Percentiles rank a stretch among this genome's conserved stretches.
phyloP scores from a whole-genome alignment of 2,113 vertebrate genomes.

The Rhombomys opimus region DNA sequence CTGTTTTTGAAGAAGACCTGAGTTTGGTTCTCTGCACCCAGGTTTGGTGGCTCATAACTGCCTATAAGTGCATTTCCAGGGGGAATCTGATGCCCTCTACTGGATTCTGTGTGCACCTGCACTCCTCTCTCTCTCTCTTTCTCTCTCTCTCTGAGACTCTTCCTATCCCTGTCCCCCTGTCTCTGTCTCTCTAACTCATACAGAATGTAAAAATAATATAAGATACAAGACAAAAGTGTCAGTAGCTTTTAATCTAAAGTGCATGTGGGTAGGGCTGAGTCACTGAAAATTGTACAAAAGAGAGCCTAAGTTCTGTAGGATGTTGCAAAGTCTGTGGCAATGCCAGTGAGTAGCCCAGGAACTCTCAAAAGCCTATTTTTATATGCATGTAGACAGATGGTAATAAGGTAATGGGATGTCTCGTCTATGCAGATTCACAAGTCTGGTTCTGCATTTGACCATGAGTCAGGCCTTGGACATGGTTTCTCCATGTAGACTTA shows the following conservation, averaged over 20 bases:
- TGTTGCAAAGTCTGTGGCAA: neutral
- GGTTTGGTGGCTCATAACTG: neutral
- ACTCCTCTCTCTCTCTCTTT: neutral
- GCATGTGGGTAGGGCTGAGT: conserved; percentile 26
- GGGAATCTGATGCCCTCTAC: neutral
- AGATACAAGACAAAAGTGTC: neutral
- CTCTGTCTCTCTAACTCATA: neutral
- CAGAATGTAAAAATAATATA: neutral
- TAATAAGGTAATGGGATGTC: conserved; percentile 46
- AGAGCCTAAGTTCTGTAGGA: neutral
- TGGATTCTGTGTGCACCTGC: neutral
- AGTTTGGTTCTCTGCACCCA: neutral
- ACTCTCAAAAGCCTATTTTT: conserved; percentile 23
- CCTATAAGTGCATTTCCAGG: too few relatives aligned
- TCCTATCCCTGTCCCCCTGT: neutral
- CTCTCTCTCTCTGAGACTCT: neutral
- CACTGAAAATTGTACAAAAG: conserved; percentile 33
- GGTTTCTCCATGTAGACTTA: neutral
- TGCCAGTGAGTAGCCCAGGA: conserved; percentile 16
- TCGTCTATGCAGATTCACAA: conserved; percentile 22
- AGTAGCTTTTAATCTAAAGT: conserved; percentile 55
- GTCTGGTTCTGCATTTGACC: conserved; percentile 31
- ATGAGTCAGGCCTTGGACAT: conserved; percentile 53
- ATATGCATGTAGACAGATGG: conserved; percentile 25
- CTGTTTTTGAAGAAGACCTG: neutral